Base-by-base conservation (phyloP, 2,797 vertebrate species). In the Hephaestus fuliginosus region DNA sequence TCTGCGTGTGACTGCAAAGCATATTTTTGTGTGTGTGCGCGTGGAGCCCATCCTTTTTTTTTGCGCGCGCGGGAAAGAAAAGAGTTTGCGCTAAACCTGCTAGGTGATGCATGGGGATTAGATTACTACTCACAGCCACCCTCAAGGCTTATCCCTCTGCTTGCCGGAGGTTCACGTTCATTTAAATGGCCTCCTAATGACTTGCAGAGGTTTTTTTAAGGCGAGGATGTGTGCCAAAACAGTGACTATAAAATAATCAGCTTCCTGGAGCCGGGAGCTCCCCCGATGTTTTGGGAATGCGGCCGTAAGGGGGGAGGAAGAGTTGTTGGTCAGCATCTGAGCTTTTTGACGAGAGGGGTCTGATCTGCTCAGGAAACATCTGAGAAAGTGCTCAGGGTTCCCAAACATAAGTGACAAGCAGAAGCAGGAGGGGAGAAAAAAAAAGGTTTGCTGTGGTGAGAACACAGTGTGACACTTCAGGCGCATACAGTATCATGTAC, bases 101-200 rank as follows among this genome's bases (percentile, higher is more conserved):
- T 79, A 92, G 92, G 91, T 93, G 92, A 92, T 93, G 91, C 91
- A 83, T 78, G 78, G 73, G 88, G 91, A 94, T 95, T 93, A 91
- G 91, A 94, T 95, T 93, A 91, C 81, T 76, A 86, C 90, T 90
- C 89, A 83, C 87, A 90, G 89, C 80, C 81, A 80, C 88, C 86
- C 91, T 86, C 33, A 30, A 80, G 89, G 93, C 88, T 95, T 93
- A 95, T 94, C 92, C 92, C 82, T 60, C 58, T 71, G 90, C 89
- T 84, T 86, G 88, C 73, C 91, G 82, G 85, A 91, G 87, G 85
- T 93, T 93, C 90, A 94, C 93, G 82, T 93, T 92, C 88, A 91
- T 91, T 94, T 85, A 93, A 93, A 93, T 90, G 83, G 89, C 81
- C 84, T 81, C 82, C 89, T 93, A 94, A 94, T 93, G 92, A 94